Conservation (phyloP, 1,140 invertebrate genomes). For the Planococcus citri region DNA sequence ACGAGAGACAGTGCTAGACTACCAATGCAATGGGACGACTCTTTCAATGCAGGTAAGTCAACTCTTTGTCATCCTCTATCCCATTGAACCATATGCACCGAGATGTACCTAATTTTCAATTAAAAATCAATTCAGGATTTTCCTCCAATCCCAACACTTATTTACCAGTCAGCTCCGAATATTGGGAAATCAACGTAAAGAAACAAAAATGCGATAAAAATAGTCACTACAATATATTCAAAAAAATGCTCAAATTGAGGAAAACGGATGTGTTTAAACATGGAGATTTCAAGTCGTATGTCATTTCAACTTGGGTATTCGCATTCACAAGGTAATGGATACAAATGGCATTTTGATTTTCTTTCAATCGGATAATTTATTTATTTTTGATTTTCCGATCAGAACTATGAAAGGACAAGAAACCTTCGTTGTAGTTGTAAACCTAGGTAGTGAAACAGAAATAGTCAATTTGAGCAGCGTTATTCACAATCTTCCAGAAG, state of each 20-base stretch:
- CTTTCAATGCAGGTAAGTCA: conserved; percentile 27
- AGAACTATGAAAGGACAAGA: conserved; percentile 15
- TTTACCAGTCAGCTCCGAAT: conserved; percentile 44
- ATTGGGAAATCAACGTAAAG: conserved; percentile 38
- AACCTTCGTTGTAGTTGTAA: conserved; percentile 11
- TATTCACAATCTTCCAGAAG: not conserved
- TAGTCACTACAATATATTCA: conserved; percentile 23
- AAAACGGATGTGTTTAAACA: conserved; percentile 22
- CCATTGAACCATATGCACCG: conserved; percentile 49
- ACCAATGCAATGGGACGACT: conserved; percentile 60
- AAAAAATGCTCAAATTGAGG: conserved; percentile 20
- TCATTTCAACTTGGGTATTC: not conserved
- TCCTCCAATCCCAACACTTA: not conserved
- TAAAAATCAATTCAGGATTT: no score
- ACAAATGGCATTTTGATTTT: no score
- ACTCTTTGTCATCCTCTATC: no score
- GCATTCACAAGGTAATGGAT: no score
- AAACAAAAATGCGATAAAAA: conserved; percentile 10
- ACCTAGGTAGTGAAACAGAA: conserved; percentile 22
- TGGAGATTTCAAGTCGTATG: conserved; percentile 16
- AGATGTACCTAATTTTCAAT: no score
- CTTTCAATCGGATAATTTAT: no score
- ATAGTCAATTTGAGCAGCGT: not conserved
- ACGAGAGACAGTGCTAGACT: conserved; percentile 52
- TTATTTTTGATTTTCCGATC: not conserved